phyloP scores from a whole-genome alignment of 2,113 vertebrate species.

The Pelusios castaneus region DNA sequence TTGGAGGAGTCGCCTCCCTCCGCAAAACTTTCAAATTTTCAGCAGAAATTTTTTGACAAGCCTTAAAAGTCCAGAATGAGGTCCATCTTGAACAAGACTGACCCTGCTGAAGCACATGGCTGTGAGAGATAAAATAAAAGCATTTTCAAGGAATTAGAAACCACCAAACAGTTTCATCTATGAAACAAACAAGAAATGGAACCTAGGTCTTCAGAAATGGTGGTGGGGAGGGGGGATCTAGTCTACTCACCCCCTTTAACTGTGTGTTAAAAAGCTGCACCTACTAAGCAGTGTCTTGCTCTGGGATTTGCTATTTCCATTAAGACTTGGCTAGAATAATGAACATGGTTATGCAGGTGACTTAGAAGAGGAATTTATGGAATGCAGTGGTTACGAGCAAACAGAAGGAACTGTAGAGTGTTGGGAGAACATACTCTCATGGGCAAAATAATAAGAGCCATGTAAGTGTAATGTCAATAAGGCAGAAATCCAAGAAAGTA shows the following conservation, averaged over 20 bases:
- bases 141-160: constrained; percentile 16
- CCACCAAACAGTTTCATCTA: background rate
- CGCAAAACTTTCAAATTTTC: background rate
- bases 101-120: background rate
- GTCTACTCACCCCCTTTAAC: fast-evolving
- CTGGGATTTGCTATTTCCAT: fast-evolving
- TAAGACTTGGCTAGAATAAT: fast-evolving
- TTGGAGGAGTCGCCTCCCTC: no score
- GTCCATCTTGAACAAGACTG: constrained; percentile 2
- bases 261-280: fast-evolving
- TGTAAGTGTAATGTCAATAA: fast-evolving
- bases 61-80: constrained; percentile 1
- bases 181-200: background rate
- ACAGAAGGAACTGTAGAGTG: background rate
- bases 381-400: background rate
- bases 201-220: background rate
- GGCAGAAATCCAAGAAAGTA: background rate
- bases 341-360: fast-evolving
- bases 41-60: constrained; percentile 2
- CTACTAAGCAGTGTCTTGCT: background rate
- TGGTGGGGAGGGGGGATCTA: no score
- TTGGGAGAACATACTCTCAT: background rate
- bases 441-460: background rate
- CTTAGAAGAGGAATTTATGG: background rate
- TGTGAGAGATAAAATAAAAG: constrained; percentile 13